Conservation (phyloP, 2,888 invertebrate genomes). For the Opisthograptis luteolata region DNA sequence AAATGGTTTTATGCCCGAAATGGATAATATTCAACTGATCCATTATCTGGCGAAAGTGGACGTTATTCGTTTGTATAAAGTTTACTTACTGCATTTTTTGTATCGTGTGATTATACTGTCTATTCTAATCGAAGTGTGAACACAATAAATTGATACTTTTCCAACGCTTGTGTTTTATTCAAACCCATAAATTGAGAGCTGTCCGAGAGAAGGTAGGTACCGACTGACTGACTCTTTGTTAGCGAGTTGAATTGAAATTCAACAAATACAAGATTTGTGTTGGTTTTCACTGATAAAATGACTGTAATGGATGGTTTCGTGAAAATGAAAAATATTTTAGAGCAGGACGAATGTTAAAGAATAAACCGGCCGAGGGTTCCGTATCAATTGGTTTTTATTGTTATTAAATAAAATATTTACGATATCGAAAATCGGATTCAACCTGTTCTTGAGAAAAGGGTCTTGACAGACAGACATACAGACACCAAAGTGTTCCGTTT, state of each 20-base stretch:
- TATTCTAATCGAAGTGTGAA: conserved; percentile 66
- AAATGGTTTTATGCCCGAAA: no score
- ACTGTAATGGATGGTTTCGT: no score
- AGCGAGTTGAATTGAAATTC: conserved; percentile 11
- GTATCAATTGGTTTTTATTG: no score
- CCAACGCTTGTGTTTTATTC: conserved; percentile 50
- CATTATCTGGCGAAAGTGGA: background rate
- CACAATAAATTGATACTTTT: conserved; percentile 82
- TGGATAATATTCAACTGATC: no score
- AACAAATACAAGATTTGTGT: conserved; percentile 13
- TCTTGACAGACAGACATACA: no score
- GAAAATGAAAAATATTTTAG: no score
- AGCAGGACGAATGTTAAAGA: no score
- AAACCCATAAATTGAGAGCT: conserved; percentile 26
- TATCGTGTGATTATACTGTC: conserved; percentile 40
- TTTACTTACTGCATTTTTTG: conserved; percentile 13
- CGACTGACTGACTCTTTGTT: conserved; percentile 7
- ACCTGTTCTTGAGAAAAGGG: no score
- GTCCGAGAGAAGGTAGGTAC: background rate
- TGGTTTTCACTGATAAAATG: background rate
- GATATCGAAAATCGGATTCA: no score
- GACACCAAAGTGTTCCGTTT: no score
- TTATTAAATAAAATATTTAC: no score
- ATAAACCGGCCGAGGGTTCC: no score
- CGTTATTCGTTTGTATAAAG: conserved; percentile 4